Base-by-base conservation (phyloP, 2,113 vertebrate species). In the Sturnus vulgaris region DNA sequence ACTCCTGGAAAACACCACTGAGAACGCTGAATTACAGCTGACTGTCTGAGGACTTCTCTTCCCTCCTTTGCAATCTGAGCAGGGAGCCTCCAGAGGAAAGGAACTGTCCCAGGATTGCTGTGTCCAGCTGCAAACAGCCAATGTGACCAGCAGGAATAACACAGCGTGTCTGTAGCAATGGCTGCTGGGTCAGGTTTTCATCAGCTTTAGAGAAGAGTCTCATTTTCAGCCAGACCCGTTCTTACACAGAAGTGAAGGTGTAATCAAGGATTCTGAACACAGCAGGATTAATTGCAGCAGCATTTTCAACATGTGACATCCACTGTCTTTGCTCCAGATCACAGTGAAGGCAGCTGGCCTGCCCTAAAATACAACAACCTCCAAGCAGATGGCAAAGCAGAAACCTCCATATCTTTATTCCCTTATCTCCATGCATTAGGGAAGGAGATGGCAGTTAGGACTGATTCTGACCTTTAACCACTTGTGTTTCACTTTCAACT, bases 81-180 rank as follows among this genome's bases (percentile, higher is more conserved):
- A 40, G 52, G 40, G 72, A 81, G 27, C 42, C 70, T 75, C 40
- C 47, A 53, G 50, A 57, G 52, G 60, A 69, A 44, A 55, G 78
- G 14, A 40, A 1, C 55, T 8, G 47, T 35, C 7, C 2, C 7
- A 16, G 85, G 47, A 30, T 35, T 7, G 1, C 31, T 1, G 8
- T 22, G 5, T 17, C 46, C 31, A 12, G 50, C 64, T 10, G 1
- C 69, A 56, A 64, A 9, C 28, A n/a, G 59, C 46, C 30, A 17
- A 3, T 0, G 25, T n/a, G 52, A 59, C 28, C 65, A 16, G 60
- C 52, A 66, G 77, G 40, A 66, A 12, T 2, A 30, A 9, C 50
- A 4, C 3, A 1, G 30, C 21, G 0, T 1, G 2, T 31, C 75
- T 44, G 71, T 17, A 71, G 61, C 6, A 2, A 2, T 2, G 13